Base-by-base conservation (phyloP, 1,140 invertebrate species). In the Gonatopus flavifemur region DNA sequence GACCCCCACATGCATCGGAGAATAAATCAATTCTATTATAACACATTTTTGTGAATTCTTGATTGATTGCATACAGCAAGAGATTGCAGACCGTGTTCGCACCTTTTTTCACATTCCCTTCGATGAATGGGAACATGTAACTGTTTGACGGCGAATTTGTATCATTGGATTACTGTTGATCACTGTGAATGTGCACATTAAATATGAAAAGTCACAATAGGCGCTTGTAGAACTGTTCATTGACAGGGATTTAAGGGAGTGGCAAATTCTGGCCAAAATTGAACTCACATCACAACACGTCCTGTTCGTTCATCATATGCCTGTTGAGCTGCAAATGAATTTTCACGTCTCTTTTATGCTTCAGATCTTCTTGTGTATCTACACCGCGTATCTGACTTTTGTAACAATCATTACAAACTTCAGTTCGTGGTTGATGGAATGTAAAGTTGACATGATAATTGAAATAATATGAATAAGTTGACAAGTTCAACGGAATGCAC, bases 61-160 rank as follows among this genome's bases (percentile, higher is more conserved):
- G 10, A n/a, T 21, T 7, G 16, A 49, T 49, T 13, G 24, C 47
- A 41, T 41, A 41, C 5, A 41, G 6, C n/a, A 49, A 13, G 2
- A 40, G 39, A 49, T 41, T 49, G 15, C 10, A 13, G 7, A 49
- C 47, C 8, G 38, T 49, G 18, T 49, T 49, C 3, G 16, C 32
- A n/a, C 47, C 47, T 41, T 41, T 49, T 40, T 41, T 49, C 3
- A 22, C 20, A 32, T 31, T 5, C 2, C 47, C 47, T 49, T 49
- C 47, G 3, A 49, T 3, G 19, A 33, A 24, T 16, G 38, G 25
- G 36, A 49, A 41, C 47, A 41, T 49, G 30, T 49, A 41, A 32
- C 47, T 49, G 21, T 20, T 32, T 19, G 19, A 13, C 12, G 7
- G 10, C 4, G 37, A 13, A 5, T 4, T 24, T n/a, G n/a, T n/a